These are phyloP conservation scores for Cepaea hortensis DNA, from an alignment of 2,888 invertebrate species.

Conservation along the genomic window DNA sequence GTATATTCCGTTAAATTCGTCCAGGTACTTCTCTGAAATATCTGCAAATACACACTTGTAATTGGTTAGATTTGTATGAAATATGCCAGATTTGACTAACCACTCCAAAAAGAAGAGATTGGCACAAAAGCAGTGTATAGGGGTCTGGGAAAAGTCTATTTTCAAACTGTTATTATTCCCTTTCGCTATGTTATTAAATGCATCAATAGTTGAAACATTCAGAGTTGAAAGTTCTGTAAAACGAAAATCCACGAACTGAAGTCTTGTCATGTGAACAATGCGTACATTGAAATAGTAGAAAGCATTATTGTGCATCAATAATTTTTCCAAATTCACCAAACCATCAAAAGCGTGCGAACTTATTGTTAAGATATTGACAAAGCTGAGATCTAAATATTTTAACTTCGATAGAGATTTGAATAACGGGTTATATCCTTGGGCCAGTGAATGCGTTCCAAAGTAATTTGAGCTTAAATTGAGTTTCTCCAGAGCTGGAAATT, in stretches of 20 bases:
- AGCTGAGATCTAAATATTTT: constrained; percentile 18
- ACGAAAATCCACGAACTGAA: constrained; percentile 17
- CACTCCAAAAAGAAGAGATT: constrained; percentile 35
- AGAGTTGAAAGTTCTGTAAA: constrained; percentile 15
- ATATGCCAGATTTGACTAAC: not conserved
- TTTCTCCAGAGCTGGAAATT: constrained; percentile 5
- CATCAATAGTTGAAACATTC: not conserved
- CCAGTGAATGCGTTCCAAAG: not conserved
- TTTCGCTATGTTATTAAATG: not conserved
- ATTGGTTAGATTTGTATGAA: not conserved
- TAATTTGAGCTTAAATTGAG: constrained; percentile 28
- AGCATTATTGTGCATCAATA: constrained; percentile 1
- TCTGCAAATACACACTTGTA: constrained; percentile 24
- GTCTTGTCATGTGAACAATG: constrained; percentile 25
- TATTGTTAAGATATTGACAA: constrained; percentile 1
- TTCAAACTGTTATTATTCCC: not conserved
- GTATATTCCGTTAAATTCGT: not conserved
- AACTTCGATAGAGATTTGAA: constrained; percentile 10
- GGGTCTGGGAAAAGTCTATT: constrained; percentile 27
- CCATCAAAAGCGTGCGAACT: constrained; percentile 3
- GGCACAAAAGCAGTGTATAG: constrained; percentile 24
- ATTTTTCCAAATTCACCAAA: constrained; percentile 20
- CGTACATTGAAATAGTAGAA: constrained; percentile 26
- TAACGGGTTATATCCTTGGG: not conserved
- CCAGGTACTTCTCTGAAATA: not conserved